Base-by-base conservation (phyloP, 2,888 invertebrate species). In the Tromatobia lineatoria region DNA sequence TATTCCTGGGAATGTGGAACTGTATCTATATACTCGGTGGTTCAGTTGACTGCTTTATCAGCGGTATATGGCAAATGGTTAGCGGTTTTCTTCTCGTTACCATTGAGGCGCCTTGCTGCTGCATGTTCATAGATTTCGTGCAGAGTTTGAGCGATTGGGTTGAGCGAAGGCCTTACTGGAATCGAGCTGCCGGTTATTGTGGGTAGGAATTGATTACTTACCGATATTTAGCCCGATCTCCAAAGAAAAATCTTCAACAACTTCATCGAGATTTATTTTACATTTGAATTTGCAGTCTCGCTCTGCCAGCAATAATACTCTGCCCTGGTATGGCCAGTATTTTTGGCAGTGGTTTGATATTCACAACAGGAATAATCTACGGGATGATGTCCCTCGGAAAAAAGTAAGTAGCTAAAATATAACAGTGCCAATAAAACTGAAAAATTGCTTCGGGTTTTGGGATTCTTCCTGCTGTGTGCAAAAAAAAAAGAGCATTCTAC, bases 61-160 rank as follows among this genome's bases (percentile, higher is more conserved):
- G 96, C 73, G 98, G 98, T 85, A 96, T 98, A 90, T 96, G 97
- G 96, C 97, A 98, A 95, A 97, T 98, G 96, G 91, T 98, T 85
- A 96, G 97, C 85, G 99, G 99, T 54, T 98, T 99, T 94, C 91
- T 98, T 85, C 96, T 98, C 84, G 95, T 99, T 88, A 96, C 97
- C 61, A 96, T 99, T 90, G 99, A 99, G 94, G 99, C 99, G 54
- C 99, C 99, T 0, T 99, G 98, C 94, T 99, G 99, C 94, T 99
- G 99, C 94, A 96, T 98, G 94, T 99, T 99, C 94, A 96, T 99
- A 87, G 99, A 99, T 92, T 98, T 98, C 95, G 98, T 99, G 79
- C 97, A 98, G 94, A 96, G 96, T 85, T 94, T 99, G 76, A 97
- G 98, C 82, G 96, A 96, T 90, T 96, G 96, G 94, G 96, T 98